phyloP scores from a whole-genome alignment of 1,140 invertebrate genomes.

The Drosophila tsacasi region DNA sequence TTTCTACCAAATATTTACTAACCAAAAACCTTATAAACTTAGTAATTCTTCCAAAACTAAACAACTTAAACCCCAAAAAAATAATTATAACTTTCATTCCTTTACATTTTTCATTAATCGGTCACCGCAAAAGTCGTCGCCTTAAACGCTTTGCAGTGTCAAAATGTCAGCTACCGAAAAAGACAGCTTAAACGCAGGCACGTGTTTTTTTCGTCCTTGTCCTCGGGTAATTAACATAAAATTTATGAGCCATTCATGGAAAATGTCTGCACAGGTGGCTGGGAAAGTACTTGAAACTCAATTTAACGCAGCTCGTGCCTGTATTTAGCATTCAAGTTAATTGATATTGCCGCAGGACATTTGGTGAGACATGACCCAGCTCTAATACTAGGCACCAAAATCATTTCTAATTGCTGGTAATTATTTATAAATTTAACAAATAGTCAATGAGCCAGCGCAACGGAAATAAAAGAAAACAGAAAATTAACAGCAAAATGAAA shows the following conservation, averaged over 20 bases:
- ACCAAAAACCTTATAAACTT: too few relatives aligned
- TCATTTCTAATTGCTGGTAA: conserved; percentile 59
- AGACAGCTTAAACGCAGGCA: conserved; percentile 10
- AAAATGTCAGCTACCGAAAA: conserved; percentile 25
- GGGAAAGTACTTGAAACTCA: conserved; percentile 52
- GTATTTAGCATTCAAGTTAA: conserved; percentile 61
- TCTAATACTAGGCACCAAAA: conserved; percentile 8
- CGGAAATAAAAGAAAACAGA: conserved; percentile 36
- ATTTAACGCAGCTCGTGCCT: conserved; percentile 48
- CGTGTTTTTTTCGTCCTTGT: conserved; percentile 21
- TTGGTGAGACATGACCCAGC: conserved; percentile 34
- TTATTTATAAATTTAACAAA: conserved; percentile 64
- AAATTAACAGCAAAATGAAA: conserved; percentile 27
- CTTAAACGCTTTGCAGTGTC: conserved; percentile 25
- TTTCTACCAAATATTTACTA: too few relatives aligned
- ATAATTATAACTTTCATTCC: neutral
- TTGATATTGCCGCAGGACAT: conserved; percentile 65
- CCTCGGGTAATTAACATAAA: conserved; percentile 68
- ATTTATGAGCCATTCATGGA: conserved; percentile 70
- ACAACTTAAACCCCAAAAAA: neutral
- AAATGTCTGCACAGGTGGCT: conserved; percentile 68
- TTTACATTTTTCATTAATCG: conserved; percentile 4
- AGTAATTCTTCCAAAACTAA: neutral
- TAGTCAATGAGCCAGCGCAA: conserved; percentile 32
- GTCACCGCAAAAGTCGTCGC: conserved; percentile 20